Base-by-base conservation (phyloP, 2,888 invertebrate genomes). In the Phlogophora meticulosa region DNA sequence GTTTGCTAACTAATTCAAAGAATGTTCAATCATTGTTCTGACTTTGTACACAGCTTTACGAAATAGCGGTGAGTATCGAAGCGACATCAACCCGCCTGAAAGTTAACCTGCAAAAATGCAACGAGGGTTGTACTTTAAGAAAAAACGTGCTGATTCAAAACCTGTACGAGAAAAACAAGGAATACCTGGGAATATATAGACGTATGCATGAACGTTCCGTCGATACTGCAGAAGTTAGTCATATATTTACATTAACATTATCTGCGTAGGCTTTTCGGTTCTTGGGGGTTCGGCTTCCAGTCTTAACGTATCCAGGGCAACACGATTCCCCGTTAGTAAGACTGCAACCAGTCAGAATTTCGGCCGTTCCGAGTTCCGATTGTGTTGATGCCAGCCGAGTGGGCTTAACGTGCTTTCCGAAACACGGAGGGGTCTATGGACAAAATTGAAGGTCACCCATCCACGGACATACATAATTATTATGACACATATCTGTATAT, bases 91-190 rank as follows among this genome's bases (percentile, higher is more conserved):
- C 10, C n/a, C 78, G 78, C 11, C 2, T 78, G 20, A 48, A 17
- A 7, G 2, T 7, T 1, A 76, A 76, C 24, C 51, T 48, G 51
- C 24, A 51, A 7, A n/a, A 56, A 20, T 73, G 48, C 40, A 62
- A 73, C 20, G 59, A 78, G 7, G 11, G 20, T 2, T 46, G 43
- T 20, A 1, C 3, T 10, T 0, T 9, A 0, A 34, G 52, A 1
- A 40, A 88, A 24, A 86, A 81, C 22, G 7, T 7, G 0, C 72
- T 93, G 7, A 68, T 88, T 20, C 34, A 86, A 0, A 71, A 89
- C 32, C 85, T 95, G 0, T 94, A 94, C 62, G 91, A 93, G 9
- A 90, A 86, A 67, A 92, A 94, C 51, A 94, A 94, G 56, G 90
- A 91, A 20, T 76, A 78, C 2, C 42, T 91, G 13, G 13, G 36